A percentile compares a stretch with the other conserved stretches of the same genome.
These are phyloP conservation scores for Cynodonichthys magdalenae DNA, from an alignment of 2,797 vertebrate genomes.

Conservation along the genomic window DNA sequence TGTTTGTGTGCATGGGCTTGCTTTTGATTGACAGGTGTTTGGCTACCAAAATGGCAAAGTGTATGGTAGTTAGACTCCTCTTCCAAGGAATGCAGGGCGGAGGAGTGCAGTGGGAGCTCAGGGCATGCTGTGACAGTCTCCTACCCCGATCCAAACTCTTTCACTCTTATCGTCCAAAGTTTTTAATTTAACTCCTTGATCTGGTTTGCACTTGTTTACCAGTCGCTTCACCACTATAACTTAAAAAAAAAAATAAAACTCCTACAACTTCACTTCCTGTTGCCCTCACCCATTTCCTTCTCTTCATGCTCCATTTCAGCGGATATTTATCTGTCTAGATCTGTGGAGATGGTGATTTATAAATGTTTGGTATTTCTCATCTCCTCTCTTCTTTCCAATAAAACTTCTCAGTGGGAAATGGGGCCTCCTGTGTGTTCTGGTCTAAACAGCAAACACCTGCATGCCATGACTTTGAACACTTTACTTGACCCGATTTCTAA, in stretches of 20 bases:
- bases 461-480: conserved; percentile 1
- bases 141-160: conserved; percentile 43
- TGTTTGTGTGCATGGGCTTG: background rate
- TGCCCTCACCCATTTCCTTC: conserved; percentile 8
- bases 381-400: conserved; percentile 39
- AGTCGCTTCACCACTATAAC: conserved; percentile 4
- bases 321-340: conserved; percentile 37
- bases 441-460: conserved; percentile 5
- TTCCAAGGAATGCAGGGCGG: conserved; percentile 62
- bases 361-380: conserved; percentile 66
- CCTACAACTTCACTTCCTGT: conserved; percentile 15
- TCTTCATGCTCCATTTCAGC: conserved; percentile 27
- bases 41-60: conserved; percentile 40
- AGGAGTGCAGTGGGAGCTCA: conserved; percentile 47
- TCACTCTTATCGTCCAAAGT: conserved; percentile 22
- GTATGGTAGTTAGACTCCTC: conserved; percentile 50
- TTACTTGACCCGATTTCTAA: conserved; percentile 17
- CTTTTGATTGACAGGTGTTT: conserved; percentile 56
- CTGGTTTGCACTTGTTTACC: conserved; percentile 1
- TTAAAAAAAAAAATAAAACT: background rate
- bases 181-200: conserved; percentile 14
- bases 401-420: conserved; percentile 31
- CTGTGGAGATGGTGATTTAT: conserved; percentile 48
- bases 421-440: conserved; percentile 9
- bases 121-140: conserved; percentile 71